Evolutionary conservation across 2,888 invertebrate species (phyloP), one percentile per base, ranked within the genome.

Genomic region (Plebejus anna): DNA sequence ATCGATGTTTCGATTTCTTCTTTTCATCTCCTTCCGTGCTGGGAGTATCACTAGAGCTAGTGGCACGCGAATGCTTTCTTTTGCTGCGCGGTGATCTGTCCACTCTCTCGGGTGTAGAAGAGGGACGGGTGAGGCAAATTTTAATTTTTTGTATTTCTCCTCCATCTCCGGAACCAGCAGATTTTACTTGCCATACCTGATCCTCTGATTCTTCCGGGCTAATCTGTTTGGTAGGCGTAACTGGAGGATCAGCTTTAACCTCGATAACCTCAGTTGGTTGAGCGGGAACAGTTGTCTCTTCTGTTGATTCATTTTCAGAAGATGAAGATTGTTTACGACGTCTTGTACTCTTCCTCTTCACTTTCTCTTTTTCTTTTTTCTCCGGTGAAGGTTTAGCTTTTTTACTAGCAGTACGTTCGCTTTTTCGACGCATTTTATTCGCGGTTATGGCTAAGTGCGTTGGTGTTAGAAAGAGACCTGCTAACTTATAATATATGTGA

Each of bases 401-500:
- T 86, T 95, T 96, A 84, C 79, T 86, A 76, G 91, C 85, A 94
- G 94, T 87, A 94, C 96, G 91, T 95, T 97, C 96, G 88, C 96
- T 97, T 91, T 96, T 96, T 82, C 97, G 96, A 87, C 97, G 96
- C 97, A 97, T 97, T 81, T 77, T 66, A 66, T 16, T 32, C 32
- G 32, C 32, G 66, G 42, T 71, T 22, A 71, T 9, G 22, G 32
- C 13, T 36, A 61, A 61, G 66, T 16, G 66, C 66, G 66, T 4
- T 66, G 11, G 66, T 32, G 61, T 66, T 32, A 66, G 13, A 66
- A 32, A 66, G 32, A 66, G 32, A 32, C 13, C 32, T 66, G 5
- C 22, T 32, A 32, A 28, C 13, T 66, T 22, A 5, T 32, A 66
- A 32, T 32, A 4, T 66, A 66, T 66, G 13, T 13, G 5, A 22